Evolutionary conservation across 2,888 invertebrate species (phyloP).

Genomic region (Chymomyza fuscimana): DNA sequence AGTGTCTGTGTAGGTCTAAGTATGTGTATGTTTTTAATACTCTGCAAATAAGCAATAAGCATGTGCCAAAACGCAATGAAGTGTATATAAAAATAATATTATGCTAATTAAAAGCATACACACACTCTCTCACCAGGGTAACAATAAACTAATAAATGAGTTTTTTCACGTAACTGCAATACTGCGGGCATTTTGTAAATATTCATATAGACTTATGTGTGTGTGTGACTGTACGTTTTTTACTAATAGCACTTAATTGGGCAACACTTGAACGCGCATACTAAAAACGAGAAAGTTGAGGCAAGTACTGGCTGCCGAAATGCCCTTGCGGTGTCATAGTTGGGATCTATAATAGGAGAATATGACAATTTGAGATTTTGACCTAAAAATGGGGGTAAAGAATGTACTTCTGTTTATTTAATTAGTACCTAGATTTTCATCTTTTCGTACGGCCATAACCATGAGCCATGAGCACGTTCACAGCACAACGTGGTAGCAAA

Average conservation of each 20-base stretch:
- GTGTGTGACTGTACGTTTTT: constrained; percentile 26
- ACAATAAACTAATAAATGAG: constrained; percentile 23
- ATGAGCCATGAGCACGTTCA: too few relatives aligned
- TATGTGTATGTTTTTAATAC: not conserved
- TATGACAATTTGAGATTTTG: too few relatives aligned
- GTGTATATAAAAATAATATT: constrained; percentile 66
- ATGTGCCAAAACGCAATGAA: constrained; percentile 40
- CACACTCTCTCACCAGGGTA: not conserved
- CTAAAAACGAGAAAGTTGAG: not conserved
- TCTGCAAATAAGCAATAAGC: constrained; percentile 19
- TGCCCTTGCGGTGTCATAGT: not conserved
- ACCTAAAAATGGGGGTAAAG: too few relatives aligned
- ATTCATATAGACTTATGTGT: not conserved
- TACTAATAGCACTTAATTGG: constrained; percentile 65
- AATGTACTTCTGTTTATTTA: too few relatives aligned
- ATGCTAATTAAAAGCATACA: constrained; percentile 64
- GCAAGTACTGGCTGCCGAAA: not conserved
- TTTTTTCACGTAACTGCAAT: constrained; percentile 14
- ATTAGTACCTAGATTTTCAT: too few relatives aligned
- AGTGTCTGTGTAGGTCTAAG: not conserved
- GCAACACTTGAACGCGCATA: constrained; percentile 36
- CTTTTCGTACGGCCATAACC: too few relatives aligned
- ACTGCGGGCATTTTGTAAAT: constrained; percentile 11
- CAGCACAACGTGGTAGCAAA: too few relatives aligned
- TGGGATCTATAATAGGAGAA: not conserved